A percentile compares a stretch with the other conserved stretches of the same genome.
These are phyloP conservation scores for Drosophila ochracea DNA, from an alignment of 2,888 invertebrate species.

Conservation along the genomic window DNA sequence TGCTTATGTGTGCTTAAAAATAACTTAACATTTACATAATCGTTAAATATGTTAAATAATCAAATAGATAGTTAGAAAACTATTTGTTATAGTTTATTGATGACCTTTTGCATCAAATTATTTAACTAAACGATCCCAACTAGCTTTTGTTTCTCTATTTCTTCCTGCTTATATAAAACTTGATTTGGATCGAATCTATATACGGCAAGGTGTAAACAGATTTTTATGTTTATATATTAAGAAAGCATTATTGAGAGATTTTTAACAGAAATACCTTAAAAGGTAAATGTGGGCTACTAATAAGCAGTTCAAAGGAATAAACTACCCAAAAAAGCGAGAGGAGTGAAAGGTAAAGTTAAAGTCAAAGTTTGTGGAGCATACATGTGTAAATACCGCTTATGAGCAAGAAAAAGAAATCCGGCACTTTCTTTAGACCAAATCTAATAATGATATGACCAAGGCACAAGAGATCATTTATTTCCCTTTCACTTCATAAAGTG, in stretches of 20 bases:
- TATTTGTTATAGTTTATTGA: background rate
- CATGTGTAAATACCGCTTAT: conserved; percentile 21
- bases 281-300: conserved; percentile 10
- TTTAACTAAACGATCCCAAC: background rate
- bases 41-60: background rate
- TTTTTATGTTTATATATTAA: background rate
- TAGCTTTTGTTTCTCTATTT: background rate
- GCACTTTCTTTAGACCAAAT: conserved; percentile 50
- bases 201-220: background rate
- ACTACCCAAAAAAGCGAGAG: background rate
- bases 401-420: conserved; percentile 50
- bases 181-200: background rate
- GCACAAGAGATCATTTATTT: conserved; percentile 42
- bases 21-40: background rate
- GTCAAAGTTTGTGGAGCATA: conserved; percentile 12
- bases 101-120: background rate
- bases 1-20: background rate
- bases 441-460: conserved; percentile 39
- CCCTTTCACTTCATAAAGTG: conserved; percentile 48
- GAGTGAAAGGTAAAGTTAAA: conserved; percentile 46
- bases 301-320: background rate
- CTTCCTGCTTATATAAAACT: background rate
- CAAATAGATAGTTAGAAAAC: background rate
- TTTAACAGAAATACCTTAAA: background rate
- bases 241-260: background rate